phyloP scores from a whole-genome alignment of 2,113 vertebrate genomes.

The Vidua macroura region DNA sequence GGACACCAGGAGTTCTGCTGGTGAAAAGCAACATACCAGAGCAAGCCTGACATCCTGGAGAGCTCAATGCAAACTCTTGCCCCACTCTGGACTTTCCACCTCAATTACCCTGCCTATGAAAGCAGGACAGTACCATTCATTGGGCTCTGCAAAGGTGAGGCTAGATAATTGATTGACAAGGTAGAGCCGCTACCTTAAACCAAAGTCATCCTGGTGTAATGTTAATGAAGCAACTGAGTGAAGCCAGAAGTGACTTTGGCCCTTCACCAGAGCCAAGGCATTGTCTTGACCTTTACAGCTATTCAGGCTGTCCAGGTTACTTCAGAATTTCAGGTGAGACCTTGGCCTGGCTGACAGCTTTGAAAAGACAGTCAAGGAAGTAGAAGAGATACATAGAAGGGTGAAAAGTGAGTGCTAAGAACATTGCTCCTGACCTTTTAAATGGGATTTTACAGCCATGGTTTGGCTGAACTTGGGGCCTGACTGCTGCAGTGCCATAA shows the following conservation, averaged over 20 bases:
- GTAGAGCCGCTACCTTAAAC: not conserved
- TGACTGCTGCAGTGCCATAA: not conserved
- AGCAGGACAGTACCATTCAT: not conserved
- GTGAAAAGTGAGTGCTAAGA: slow-evolving; percentile 34
- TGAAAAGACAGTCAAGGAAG: slow-evolving; percentile 37
- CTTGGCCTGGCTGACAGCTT: slow-evolving; percentile 47
- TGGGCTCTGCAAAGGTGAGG: not conserved
- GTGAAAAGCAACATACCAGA: not conserved
- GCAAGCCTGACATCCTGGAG: not conserved
- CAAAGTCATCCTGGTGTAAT: not conserved
- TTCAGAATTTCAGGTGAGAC: slow-evolving; percentile 23
- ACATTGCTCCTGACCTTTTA: slow-evolving; percentile 59
- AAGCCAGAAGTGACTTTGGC: not conserved
- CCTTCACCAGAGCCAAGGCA: not conserved
- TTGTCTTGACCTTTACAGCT: slow-evolving; percentile 24
- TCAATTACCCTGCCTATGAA: not conserved
- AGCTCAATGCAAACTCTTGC: not conserved
- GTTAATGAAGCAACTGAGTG: not conserved
- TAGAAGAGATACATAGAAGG: not conserved
- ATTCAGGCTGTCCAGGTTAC: not conserved
- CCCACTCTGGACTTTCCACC: accelerated
- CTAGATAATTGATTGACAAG: not conserved
- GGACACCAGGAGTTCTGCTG: not conserved
- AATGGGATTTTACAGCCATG: slow-evolving; percentile 25
- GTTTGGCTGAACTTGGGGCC: slow-evolving; percentile 11